phyloP scores from a whole-genome alignment of 2,888 invertebrate species.

The Drosophila nigritarsus region DNA sequence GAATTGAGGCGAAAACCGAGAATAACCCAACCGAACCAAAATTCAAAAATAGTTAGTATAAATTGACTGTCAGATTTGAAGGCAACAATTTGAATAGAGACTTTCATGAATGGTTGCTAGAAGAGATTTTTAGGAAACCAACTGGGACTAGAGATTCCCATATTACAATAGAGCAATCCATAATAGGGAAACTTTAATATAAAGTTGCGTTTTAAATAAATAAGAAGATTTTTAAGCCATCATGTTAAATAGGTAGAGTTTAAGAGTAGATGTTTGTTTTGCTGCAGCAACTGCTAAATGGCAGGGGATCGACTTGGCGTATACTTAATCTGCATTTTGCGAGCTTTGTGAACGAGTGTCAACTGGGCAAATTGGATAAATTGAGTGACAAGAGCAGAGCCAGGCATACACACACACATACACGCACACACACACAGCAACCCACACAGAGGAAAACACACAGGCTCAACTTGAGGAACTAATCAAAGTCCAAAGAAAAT shows the following conservation, averaged over 20 bases:
- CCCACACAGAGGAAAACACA: not conserved
- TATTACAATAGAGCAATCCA: not conserved
- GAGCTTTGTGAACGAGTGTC: not conserved
- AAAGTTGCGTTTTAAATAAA: not conserved
- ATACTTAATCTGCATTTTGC: slow-evolving; percentile 36
- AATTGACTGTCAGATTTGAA: not conserved
- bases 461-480: not conserved
- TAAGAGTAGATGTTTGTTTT: not conserved
- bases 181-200: not conserved
- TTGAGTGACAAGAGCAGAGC: not conserved
- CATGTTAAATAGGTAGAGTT: not conserved
- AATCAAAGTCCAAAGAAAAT: slow-evolving; percentile 2
- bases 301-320: slow-evolving; percentile 16
- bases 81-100: not conserved
- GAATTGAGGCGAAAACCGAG: not conserved
- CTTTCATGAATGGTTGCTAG: not conserved
- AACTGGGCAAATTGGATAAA: slow-evolving; percentile 3
- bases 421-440: slow-evolving; percentile 5
- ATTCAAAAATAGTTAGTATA: not conserved
- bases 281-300: slow-evolving; percentile 6
- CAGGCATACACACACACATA: not conserved
- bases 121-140: not conserved
- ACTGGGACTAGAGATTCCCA: not conserved
- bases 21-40: not conserved
- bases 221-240: not conserved